Conservation (phyloP, 2,888 invertebrate species). For the Dyspetes luteomarginatus region DNA sequence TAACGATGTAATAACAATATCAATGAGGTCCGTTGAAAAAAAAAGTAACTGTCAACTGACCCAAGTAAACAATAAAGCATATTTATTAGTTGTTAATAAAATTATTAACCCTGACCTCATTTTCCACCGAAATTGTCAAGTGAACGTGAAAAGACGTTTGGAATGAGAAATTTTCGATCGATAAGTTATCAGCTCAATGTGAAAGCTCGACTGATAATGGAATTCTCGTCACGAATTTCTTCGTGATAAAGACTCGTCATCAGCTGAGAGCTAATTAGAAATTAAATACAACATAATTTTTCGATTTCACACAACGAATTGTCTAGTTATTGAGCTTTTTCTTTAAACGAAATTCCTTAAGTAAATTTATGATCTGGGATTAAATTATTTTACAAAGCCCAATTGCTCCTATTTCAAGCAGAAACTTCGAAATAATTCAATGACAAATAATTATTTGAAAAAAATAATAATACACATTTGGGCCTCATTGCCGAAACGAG, state of each 20-base stretch:
- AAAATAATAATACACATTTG: no score
- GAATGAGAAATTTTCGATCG: neutral
- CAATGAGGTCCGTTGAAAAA: conserved; percentile 36
- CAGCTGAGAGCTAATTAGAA: neutral
- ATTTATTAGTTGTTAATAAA: conserved; percentile 32
- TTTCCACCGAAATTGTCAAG: neutral
- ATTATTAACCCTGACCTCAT: conserved; percentile 45
- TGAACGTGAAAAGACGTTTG: neutral
- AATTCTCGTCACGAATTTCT: neutral
- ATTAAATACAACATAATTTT: no score
- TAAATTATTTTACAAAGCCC: no score
- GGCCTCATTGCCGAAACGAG: no score
- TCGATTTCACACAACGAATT: no score
- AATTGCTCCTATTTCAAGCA: no score
- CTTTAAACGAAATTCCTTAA: no score
- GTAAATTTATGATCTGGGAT: no score
- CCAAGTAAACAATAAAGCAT: conserved; percentile 56
- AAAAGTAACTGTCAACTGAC: conserved; percentile 32
- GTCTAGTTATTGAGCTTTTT: no score
- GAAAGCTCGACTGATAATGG: neutral
- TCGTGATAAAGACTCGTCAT: neutral
- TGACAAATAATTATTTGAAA: no score
- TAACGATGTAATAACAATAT: conserved; percentile 30
- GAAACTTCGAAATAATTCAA: no score
- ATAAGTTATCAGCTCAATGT: conserved; percentile 11